These are phyloP conservation scores for Listronotus oregonensis DNA, from an alignment of 1,140 invertebrate species.

Conservation along the genomic window DNA sequence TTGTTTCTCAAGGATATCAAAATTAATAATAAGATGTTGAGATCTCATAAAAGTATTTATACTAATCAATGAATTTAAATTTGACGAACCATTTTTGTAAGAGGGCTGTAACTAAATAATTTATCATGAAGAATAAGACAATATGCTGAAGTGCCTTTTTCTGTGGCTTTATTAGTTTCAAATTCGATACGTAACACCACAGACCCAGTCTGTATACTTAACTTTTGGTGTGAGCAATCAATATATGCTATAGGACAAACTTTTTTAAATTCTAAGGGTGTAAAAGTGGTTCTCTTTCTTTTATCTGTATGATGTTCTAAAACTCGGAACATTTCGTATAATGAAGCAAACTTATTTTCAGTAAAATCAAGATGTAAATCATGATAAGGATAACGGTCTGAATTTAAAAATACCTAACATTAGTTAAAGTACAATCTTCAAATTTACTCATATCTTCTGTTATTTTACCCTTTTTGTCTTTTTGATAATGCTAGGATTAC, in stretches of 20 bases:
- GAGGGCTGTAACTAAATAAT: slow-evolving; percentile 20
- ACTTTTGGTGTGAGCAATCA: slow-evolving; percentile 16
- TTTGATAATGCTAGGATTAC: slow-evolving; percentile 1
- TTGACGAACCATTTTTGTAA: slow-evolving; percentile 15
- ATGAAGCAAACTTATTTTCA: slow-evolving; percentile 17
- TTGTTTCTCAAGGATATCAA: no score
- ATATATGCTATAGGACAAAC: slow-evolving; percentile 5
- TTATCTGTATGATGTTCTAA: slow-evolving; percentile 1
- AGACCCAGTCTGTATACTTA: slow-evolving; percentile 2
- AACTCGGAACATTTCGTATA: slow-evolving; percentile 13
- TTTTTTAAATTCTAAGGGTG: slow-evolving; percentile 2
- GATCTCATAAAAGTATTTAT: no score
- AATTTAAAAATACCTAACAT: slow-evolving; percentile 10
- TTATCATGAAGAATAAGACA: slow-evolving; percentile 18
- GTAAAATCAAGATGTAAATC: slow-evolving; percentile 15
- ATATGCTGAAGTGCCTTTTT: slow-evolving; percentile 2
- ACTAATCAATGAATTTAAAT: slow-evolving; percentile 3
- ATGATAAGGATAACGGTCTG: slow-evolving; percentile 14
- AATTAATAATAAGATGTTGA: no score
- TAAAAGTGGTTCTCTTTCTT: slow-evolving; percentile 9
- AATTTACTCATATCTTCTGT: slow-evolving; percentile 19
- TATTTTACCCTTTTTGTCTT: not conserved
- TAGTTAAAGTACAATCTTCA: slow-evolving; percentile 7
- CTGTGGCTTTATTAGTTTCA: slow-evolving; percentile 3
- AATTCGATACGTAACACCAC: slow-evolving; percentile 12